phyloP scores from a whole-genome alignment of 2,888 invertebrate genomes.

The Drepanosiphum platanoidis region DNA sequence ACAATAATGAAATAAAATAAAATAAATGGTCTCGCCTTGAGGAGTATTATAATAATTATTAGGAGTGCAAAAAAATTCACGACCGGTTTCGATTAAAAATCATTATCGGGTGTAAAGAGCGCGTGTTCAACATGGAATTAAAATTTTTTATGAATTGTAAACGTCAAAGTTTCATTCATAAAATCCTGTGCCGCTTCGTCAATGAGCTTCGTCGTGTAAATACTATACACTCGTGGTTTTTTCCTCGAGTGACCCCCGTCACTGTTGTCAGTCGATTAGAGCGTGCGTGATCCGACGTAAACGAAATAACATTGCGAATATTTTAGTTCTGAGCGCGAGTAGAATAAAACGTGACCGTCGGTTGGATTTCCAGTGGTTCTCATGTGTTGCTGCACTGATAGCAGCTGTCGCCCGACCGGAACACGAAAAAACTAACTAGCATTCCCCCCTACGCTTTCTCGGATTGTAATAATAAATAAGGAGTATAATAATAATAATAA shows the following conservation, averaged over 20 bases:
- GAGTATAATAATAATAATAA: neutral
- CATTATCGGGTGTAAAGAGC: no score
- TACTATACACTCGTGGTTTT: no score
- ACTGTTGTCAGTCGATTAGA: neutral
- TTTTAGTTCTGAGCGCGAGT: neutral
- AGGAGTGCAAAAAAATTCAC: no score
- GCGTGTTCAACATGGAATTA: no score
- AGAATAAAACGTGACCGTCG: conserved; percentile 5
- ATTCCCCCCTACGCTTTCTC: neutral
- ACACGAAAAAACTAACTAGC: neutral
- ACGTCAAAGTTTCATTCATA: conserved; percentile 15
- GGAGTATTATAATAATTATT: no score
- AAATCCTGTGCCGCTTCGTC: neutral
- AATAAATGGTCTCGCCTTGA: no score
- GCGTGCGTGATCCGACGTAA: neutral
- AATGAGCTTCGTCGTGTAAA: neutral
- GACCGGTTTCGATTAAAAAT: no score
- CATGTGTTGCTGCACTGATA: neutral
- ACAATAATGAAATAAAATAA: no score
- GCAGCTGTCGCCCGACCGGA: no score
- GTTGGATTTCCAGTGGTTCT: neutral
- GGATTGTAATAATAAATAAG: neutral
- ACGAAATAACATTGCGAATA: neutral
- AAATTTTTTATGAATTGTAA: no score
- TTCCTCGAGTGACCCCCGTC: neutral